These are phyloP conservation scores for Drosophila miranda DNA, from an alignment of 1,140 invertebrate species.

Conservation along the genomic window DNA sequence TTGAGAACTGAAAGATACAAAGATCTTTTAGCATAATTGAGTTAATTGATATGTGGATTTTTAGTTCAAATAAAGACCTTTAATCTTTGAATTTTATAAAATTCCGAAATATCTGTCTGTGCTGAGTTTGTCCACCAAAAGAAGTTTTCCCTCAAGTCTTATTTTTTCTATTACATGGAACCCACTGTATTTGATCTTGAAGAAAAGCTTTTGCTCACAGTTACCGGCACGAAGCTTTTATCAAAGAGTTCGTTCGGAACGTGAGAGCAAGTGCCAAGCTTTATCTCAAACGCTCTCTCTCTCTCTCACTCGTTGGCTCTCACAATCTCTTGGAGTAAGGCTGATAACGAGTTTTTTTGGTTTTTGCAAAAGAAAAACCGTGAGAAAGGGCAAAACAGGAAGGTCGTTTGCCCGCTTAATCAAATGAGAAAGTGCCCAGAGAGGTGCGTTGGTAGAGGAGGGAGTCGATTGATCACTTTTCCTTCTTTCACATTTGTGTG, in stretches of 20 bases:
- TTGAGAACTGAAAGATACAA: too few species aligned
- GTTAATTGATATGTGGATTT: too few species aligned
- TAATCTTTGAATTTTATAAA: too few species aligned
- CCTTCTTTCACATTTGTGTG: slow-evolving; percentile 21
- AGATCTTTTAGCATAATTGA: too few species aligned
- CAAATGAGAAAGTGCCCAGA: slow-evolving; percentile 68
- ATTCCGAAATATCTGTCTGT: too few species aligned
- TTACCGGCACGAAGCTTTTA: slow-evolving; percentile 38
- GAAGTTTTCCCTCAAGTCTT: too few species aligned
- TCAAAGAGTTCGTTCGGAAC: slow-evolving; percentile 34
- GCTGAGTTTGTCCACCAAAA: too few species aligned
- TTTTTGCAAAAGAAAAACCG: slow-evolving; percentile 58
- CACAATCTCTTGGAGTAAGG: slow-evolving; percentile 16
- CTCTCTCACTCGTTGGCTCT: slow-evolving; percentile 17
- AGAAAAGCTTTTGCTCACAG: slow-evolving; percentile 43
- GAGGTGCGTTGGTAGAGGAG: slow-evolving; percentile 7
- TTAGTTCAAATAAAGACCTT: too few species aligned
- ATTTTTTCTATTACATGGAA: too few species aligned
- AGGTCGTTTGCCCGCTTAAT: slow-evolving; percentile 72
- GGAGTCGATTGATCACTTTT: slow-evolving; percentile 24
- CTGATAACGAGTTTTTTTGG: slow-evolving; percentile 69
- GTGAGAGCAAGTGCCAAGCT: slow-evolving; percentile 41
- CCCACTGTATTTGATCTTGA: slow-evolving; percentile 31
- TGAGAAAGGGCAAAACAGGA: slow-evolving; percentile 70
- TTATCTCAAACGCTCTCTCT: slow-evolving; percentile 3